These are phyloP conservation scores for Eupleurogrammus muticus DNA, from an alignment of 2,797 vertebrate genomes.

Conservation along the genomic window DNA sequence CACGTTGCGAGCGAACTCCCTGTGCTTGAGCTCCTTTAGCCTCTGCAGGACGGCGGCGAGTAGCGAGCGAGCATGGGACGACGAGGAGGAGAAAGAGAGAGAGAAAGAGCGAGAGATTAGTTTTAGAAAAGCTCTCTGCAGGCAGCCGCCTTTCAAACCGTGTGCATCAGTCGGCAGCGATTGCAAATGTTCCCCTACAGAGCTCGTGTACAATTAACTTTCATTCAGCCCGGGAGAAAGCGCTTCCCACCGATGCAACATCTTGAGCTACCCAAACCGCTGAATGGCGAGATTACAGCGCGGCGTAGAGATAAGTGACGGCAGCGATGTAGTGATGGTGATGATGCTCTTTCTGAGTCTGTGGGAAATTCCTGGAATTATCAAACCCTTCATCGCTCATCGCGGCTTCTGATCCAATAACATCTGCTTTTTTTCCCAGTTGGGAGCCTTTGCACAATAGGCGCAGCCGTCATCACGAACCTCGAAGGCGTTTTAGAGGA, in stretches of 20 bases:
- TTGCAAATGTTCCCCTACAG: slow-evolving; percentile 67
- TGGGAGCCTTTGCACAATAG: too few relatives aligned
- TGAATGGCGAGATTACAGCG: slow-evolving; percentile 60
- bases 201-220: slow-evolving; percentile 70
- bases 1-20: slow-evolving; percentile 98
- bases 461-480: slow-evolving; percentile 12
- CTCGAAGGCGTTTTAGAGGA: neutral
- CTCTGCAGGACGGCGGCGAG: slow-evolving; percentile 81
- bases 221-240: slow-evolving; percentile 66
- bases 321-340: slow-evolving; percentile 52
- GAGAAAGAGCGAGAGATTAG: slow-evolving; percentile 46
- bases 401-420: slow-evolving; percentile 33
- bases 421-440: slow-evolving; percentile 34
- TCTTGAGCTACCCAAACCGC: slow-evolving; percentile 53
- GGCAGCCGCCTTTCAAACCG: slow-evolving; percentile 67
- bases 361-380: slow-evolving; percentile 35
- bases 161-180: slow-evolving; percentile 51
- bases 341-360: slow-evolving; percentile 28
- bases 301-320: slow-evolving; percentile 47
- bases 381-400: slow-evolving; percentile 5
- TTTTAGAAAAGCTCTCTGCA: slow-evolving; percentile 57
- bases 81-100: slow-evolving; percentile 28
- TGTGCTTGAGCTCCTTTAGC: slow-evolving; percentile 97
- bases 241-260: slow-evolving; percentile 48
- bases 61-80: slow-evolving; percentile 14